phyloP scores from a whole-genome alignment of 2,797 vertebrate species.

The Sciurus carolinensis region DNA sequence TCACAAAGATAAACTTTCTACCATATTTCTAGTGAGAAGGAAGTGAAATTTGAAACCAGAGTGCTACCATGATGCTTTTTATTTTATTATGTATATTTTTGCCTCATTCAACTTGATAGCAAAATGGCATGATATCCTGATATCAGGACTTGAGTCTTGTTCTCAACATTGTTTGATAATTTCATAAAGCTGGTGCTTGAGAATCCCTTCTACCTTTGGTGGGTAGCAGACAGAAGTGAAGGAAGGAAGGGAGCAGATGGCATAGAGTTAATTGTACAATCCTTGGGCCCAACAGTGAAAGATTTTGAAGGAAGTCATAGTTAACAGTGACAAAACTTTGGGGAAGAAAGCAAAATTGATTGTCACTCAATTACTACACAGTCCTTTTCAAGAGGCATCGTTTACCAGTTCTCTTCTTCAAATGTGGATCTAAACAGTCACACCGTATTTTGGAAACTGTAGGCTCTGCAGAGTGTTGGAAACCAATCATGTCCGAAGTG shows the following conservation, averaged over 20 bases:
- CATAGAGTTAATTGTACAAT: not conserved
- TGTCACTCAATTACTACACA: not conserved
- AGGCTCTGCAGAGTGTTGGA: not conserved
- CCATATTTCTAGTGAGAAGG: not conserved
- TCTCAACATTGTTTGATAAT: not conserved
- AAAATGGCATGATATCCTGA: not conserved
- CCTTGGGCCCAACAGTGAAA: not conserved
- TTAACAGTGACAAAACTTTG: not conserved
- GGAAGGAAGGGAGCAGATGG: not conserved
- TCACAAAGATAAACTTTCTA: not conserved
- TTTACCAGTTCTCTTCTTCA: slow-evolving; percentile 14
- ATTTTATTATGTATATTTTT: not conserved
- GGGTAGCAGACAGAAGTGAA: not conserved
- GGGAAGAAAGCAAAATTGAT: not conserved
- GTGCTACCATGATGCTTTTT: rapidly evolving
- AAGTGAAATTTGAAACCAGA: slow-evolving; percentile 1
- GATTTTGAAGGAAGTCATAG: not conserved
- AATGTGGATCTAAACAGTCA: not conserved
- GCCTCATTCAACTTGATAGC: not conserved
- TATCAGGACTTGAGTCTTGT: not conserved
- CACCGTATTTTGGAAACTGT: not conserved
- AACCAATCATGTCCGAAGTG: not conserved
- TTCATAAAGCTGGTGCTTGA: not conserved
- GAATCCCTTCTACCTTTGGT: not conserved
- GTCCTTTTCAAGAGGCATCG: not conserved